Percentiles rank a stretch among this genome's conserved stretches.
Evolutionary conservation across 2,888 invertebrate species (phyloP).

Genomic region (Nebria brevicollis): DNA sequence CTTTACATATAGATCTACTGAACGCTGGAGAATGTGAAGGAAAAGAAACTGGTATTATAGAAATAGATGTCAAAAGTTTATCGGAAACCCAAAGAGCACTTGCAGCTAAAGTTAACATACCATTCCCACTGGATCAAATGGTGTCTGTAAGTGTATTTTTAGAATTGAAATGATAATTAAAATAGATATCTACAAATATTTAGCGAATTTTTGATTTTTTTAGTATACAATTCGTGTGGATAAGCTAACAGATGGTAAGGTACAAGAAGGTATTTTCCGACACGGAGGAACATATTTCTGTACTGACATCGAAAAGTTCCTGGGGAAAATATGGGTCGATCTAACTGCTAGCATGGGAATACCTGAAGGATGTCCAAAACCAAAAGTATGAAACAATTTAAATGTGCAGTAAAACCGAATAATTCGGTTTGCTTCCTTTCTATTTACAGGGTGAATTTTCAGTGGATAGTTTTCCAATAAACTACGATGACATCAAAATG

Average conservation of each 20-base stretch:
- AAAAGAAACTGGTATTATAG: background rate
- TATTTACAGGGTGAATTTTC: slow-evolving; percentile 6
- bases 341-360: background rate
- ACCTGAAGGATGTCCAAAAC: slow-evolving; percentile 20
- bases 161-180: background rate
- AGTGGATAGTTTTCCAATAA: background rate
- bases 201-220: background rate
- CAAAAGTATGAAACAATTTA: background rate
- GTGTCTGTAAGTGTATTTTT: slow-evolving; percentile 3
- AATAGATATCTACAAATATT: background rate
- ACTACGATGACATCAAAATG: slow-evolving; percentile 7
- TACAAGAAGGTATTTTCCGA: slow-evolving; percentile 18
- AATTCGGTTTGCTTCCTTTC: background rate
- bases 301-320: slow-evolving; percentile 10
- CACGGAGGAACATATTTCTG: slow-evolving; percentile 22
- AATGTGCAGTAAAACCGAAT: background rate
- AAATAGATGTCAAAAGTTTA: background rate
- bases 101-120: background rate
- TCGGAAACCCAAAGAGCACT: background rate
- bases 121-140: background rate
- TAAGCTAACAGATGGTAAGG: slow-evolving; percentile 18
- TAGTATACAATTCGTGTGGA: slow-evolving; percentile 18
- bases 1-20: slow-evolving; percentile 1
- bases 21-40: slow-evolving; percentile 1
- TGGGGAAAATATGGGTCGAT: slow-evolving; percentile 12